phyloP scores from a whole-genome alignment of 2,113 vertebrate genomes.

The Stegastes partitus region DNA sequence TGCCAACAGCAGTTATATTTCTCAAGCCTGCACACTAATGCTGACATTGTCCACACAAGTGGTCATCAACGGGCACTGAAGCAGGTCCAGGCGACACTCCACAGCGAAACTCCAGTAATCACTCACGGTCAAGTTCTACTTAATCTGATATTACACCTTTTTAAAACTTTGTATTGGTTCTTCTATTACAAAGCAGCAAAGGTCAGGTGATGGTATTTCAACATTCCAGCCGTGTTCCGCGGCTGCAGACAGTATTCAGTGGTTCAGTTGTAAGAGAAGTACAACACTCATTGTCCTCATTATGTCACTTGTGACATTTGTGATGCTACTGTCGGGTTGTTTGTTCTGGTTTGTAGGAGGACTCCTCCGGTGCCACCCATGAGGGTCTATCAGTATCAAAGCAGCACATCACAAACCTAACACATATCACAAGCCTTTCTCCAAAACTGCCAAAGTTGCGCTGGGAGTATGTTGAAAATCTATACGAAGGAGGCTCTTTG shows the following conservation, averaged over 20 bases:
- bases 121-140: not conserved
- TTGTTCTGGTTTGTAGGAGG: conserved; percentile 66
- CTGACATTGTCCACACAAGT: conserved; percentile 1
- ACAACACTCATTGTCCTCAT: conserved; percentile 76
- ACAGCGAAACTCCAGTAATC: not conserved
- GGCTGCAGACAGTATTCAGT: conserved; percentile 18
- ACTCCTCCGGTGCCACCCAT: conserved; percentile 62
- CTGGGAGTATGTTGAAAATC: conserved; percentile 43
- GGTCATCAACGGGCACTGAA: not conserved
- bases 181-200: not conserved
- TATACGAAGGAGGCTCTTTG: conserved; percentile 16
- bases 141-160: not conserved
- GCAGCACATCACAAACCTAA: conserved; percentile 68
- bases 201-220: conserved; percentile 29
- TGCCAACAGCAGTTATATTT: not conserved
- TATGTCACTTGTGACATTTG: conserved; percentile 78
- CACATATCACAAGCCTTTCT: conserved; percentile 65
- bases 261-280: conserved; percentile 50
- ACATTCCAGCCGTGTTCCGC: conserved; percentile 24
- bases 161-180: conserved; percentile 3
- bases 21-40: not conserved
- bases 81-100: not conserved
- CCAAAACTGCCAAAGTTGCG: conserved; percentile 30
- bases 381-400: conserved; percentile 74
- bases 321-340: conserved; percentile 60